Base-by-base conservation (phyloP, 92 coral and sea anemone genomes). In the Chrysogorgia sp. region DNA sequence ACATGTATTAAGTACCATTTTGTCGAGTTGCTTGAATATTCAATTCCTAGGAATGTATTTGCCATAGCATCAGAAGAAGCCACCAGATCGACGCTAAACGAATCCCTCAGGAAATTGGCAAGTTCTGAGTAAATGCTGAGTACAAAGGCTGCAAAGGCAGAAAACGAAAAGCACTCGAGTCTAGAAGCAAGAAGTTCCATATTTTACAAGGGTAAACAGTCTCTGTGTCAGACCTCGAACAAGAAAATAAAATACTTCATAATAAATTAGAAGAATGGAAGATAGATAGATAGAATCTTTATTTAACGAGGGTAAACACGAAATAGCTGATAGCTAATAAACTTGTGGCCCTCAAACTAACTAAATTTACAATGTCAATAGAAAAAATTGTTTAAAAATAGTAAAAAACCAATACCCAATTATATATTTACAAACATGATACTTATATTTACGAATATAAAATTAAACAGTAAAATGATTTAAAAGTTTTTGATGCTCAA, bases 121-220 rank as follows among this genome's bases (percentile, higher is more conserved):
- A 80, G 66, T 65, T 21, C 85, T 34, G 80, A 48, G 71, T 88
- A 21, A 34, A 58, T 48, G 40, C 37, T 19, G 84, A 88, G 57
- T 88, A 85, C 47, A 8, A 7, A 1, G 33, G 10, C 1, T 1
- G 8, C 32, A 63, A n/a, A 20, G 69, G 65, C 24, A 74, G 81
- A 63, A 21, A 86, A 35, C 76, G 81, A 56, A 82, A 82, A 55
- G 80, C 67, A 22, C 74, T 89, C 71, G 87, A 80, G 76, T 76
- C 79, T 24, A 89, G 40, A 68, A 74, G 35, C 58, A 82, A 75
- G 80, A 83, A 49, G 65, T 86, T 86, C 62, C 90, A 86, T 68
- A 58, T 89, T 48, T 89, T 71, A 76, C 85, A 82, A 71, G 90
- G 88, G 59, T 90, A 89, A 60, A 86, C 84, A 13, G 63, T 50